Conservation (phyloP, 2,888 invertebrate genomes). For the Aphidius colemani region DNA sequence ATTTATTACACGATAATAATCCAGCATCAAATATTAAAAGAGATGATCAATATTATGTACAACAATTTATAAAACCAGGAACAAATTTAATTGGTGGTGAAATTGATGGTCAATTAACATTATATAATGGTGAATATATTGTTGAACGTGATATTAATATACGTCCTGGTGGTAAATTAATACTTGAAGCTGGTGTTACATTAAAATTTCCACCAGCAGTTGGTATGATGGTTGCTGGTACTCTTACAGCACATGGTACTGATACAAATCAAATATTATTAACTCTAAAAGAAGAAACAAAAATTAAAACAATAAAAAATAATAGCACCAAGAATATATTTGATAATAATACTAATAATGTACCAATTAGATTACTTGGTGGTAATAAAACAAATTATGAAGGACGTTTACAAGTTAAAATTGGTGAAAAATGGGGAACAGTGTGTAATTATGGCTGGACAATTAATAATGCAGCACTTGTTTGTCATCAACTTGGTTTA, state of each 20-base stretch:
- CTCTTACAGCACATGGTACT: slow-evolving; percentile 80
- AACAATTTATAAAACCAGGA: slow-evolving; percentile 74
- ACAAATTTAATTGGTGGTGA: slow-evolving; percentile 84
- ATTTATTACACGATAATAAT: slow-evolving; percentile 85
- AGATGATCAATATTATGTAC: slow-evolving; percentile 76
- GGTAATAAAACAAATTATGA: slow-evolving; percentile 82
- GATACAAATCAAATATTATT: slow-evolving; percentile 80
- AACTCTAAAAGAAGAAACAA: slow-evolving; percentile 77
- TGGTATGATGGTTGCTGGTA: slow-evolving; percentile 96
- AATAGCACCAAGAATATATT: slow-evolving; percentile 69
- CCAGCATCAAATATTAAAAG: slow-evolving; percentile 85
- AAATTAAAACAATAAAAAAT: slow-evolving; percentile 56
- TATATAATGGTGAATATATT: slow-evolving; percentile 83
- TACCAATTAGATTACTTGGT: slow-evolving; percentile 80
- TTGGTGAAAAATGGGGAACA: slow-evolving; percentile 93
- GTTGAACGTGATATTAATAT: slow-evolving; percentile 95
- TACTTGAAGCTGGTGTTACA: slow-evolving; percentile 85
- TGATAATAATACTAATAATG: slow-evolving; percentile 62
- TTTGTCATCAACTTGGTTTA: slow-evolving; percentile 93
- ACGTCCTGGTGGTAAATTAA: slow-evolving; percentile 88
- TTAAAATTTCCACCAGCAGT: slow-evolving; percentile 90
- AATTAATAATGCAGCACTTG: slow-evolving; percentile 85
- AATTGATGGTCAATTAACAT: slow-evolving; percentile 86
- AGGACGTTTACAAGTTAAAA: slow-evolving; percentile 84
- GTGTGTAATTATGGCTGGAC: slow-evolving; percentile 98